Conservation (phyloP, 2,888 invertebrate genomes). For the Sipha maydis region DNA sequence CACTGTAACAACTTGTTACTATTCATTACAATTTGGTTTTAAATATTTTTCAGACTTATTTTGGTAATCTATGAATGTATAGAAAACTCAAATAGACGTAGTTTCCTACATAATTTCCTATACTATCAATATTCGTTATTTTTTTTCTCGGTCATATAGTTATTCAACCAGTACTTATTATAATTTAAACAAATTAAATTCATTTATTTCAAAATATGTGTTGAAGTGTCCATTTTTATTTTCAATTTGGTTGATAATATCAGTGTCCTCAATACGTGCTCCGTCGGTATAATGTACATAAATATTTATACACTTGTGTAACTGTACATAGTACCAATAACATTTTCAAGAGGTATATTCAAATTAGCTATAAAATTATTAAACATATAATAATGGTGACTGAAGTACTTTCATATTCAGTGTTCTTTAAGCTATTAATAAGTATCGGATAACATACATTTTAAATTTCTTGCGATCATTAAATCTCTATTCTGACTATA, state of each 20-base stretch:
- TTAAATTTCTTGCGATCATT: constrained; percentile 45
- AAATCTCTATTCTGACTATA: background rate
- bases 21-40: too few species aligned
- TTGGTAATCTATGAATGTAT: too few species aligned
- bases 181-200: background rate
- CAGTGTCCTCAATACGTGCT: background rate
- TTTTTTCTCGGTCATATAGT: background rate
- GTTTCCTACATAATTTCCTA: too few species aligned
- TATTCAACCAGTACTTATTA: background rate
- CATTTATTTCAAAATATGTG: background rate
- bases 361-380: constrained; percentile 17
- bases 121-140: background rate
- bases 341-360: constrained; percentile 28
- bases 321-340: background rate
- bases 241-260: background rate
- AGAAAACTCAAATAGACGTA: too few species aligned
- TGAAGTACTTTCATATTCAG: constrained; percentile 31
- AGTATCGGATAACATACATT: constrained; percentile 10
- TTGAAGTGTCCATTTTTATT: constrained; percentile 14
- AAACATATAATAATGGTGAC: background rate
- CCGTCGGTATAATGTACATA: background rate
- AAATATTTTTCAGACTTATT: too few species aligned
- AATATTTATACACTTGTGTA: background rate
- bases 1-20: too few species aligned
- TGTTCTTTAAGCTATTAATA: constrained; percentile 38